A percentile compares a stretch with the other conserved stretches of the same genome.
Evolutionary conservation across 2,888 invertebrate species (phyloP).

Genomic region (Pterostichus madidus): DNA sequence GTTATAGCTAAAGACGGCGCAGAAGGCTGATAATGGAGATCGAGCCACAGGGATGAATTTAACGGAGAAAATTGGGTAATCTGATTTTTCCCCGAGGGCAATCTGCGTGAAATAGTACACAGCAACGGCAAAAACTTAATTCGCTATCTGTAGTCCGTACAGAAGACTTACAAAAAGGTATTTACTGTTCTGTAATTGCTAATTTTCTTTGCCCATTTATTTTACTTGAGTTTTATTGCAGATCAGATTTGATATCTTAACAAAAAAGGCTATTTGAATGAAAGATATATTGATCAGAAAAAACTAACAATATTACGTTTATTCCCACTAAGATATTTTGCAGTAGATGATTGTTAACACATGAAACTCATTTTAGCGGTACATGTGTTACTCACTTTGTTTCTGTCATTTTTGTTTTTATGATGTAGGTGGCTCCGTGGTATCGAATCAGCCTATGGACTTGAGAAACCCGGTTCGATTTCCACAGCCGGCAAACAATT

Average conservation of each 20-base stretch:
- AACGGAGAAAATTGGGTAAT: slow-evolving; percentile 42
- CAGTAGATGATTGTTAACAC: too few species aligned
- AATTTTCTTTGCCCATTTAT: background rate
- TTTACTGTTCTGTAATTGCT: slow-evolving; percentile 9
- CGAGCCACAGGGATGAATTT: slow-evolving; percentile 33
- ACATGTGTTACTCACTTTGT: too few species aligned
- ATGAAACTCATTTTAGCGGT: too few species aligned
- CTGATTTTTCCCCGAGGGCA: slow-evolving; percentile 38
- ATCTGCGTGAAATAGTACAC: slow-evolving; percentile 38
- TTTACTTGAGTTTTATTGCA: background rate
- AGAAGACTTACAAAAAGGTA: background rate
- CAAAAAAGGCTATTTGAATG: background rate
- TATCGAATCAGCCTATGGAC: too few species aligned
- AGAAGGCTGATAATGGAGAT: slow-evolving; percentile 41
- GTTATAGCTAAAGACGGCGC: slow-evolving; percentile 17
- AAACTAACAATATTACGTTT: too few species aligned
- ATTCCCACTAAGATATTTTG: too few species aligned
- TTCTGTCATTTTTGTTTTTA: too few species aligned
- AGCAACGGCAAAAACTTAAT: slow-evolving; percentile 37
- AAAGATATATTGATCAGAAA: too few species aligned
- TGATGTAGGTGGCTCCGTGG: too few species aligned
- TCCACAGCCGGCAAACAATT: too few species aligned
- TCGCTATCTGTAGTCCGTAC: background rate
- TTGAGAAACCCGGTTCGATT: too few species aligned
- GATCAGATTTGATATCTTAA: background rate